Base-by-base conservation (phyloP, 1,140 invertebrate genomes). In the Pantala flavescens region DNA sequence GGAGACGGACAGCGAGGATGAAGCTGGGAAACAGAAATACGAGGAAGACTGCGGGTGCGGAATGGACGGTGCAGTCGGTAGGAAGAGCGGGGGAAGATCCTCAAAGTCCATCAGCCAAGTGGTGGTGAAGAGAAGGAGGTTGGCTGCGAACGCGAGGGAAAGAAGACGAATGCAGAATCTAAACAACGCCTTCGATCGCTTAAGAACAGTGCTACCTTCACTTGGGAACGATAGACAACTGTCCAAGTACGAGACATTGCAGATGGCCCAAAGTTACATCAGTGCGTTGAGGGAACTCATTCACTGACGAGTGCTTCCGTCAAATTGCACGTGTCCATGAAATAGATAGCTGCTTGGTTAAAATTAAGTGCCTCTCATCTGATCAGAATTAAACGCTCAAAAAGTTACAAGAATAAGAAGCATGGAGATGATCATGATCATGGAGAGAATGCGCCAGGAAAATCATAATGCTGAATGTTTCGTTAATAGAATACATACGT, bases 241-340 rank as follows among this genome's bases (percentile, higher is more conserved):
- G 7, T 98, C 95, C 24, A 99, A 99, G 81, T 98, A 96, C 82
- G 97, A 98, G 82, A 98, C 96, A 0, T 84, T 99, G 0, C 95
- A 98, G 84, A 98, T 98, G 96, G 97, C 97, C 0, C 96, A 98
- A 80, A 95, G 92, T 0, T 98, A 98, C 81, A 98, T 98, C 76
- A 88, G 89, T 0, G 94, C 94, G 0, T 84, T 98, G 11, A 91
- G 93, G 78, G 94, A 97, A 80, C 83, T 97, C 11, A 82, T 96
- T 19, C 89, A 91, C 77, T 88, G 78, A 79, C n/a, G 12, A 7
- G 28, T 36, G 28, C 9, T 5, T 36, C 28, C 9, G 28, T 36
- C 3, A 5, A 9, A 36, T 36, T 36, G 3, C 28, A 9, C 2
- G 28, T 36, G 28, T 36, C 2, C 2, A 36, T 36, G 28, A 9